These are phyloP conservation scores for Chrysocyon brachyurus DNA, from an alignment of 2,797 vertebrate species.

Conservation along the genomic window DNA sequence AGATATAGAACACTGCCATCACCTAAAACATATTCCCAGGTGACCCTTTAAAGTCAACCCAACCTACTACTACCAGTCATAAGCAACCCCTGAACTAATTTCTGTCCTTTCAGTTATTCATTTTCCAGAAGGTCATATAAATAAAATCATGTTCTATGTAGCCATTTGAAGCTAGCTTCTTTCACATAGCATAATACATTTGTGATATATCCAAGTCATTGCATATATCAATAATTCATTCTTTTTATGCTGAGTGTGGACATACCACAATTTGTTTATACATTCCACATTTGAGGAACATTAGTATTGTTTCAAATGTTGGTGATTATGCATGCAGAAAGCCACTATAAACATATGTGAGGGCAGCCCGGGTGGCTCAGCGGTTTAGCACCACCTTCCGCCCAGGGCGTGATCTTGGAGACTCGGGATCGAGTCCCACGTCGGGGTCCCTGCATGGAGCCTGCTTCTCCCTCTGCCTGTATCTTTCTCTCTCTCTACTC, in stretches of 20 bases:
- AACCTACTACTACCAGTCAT: background rate
- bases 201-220: background rate
- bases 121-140: slow-evolving; percentile 30
- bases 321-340: background rate
- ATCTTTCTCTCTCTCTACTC: too few species aligned
- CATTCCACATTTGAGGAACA: background rate
- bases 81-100: background rate
- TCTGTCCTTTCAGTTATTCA: background rate
- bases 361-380: too few species aligned
- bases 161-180: background rate
- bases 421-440: too few species aligned
- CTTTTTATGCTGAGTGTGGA: background rate
- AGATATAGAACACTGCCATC: background rate
- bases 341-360: background rate
- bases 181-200: background rate
- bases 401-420: too few species aligned
- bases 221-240: background rate
- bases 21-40: background rate
- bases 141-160: background rate
- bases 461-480: too few species aligned
- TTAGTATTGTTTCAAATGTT: slow-evolving; percentile 35
- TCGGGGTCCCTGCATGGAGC: too few species aligned
- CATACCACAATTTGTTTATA: background rate
- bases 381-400: too few species aligned
- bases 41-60: background rate